Evolutionary conservation across 1,140 invertebrate genomes (phyloP).

Genomic region (Antheraea pernyi): DNA sequence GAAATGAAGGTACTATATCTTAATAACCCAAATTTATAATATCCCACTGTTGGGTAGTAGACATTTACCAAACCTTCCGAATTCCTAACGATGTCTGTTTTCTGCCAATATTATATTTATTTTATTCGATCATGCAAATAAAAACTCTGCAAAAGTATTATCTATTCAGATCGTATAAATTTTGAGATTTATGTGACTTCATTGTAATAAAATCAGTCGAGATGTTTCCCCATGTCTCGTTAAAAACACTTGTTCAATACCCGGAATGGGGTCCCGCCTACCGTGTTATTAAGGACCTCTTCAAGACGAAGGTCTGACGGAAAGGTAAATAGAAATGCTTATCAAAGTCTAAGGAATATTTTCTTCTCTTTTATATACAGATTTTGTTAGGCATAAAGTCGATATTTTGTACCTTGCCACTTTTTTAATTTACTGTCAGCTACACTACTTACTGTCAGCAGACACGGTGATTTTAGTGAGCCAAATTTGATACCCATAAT

Average conservation of each 20-base stretch:
- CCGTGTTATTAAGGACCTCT: neutral
- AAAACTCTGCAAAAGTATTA: too few relatives aligned
- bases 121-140: too few relatives aligned
- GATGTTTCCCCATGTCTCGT: neutral
- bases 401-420: neutral
- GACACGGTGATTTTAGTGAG: too few relatives aligned
- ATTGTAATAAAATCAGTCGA: neutral
- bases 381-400: neutral
- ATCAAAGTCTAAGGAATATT: neutral
- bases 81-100: too few relatives aligned
- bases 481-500: too few relatives aligned
- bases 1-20: too few relatives aligned
- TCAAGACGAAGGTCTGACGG: slow-evolving; percentile 7
- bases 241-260: slow-evolving; percentile 1
- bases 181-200: neutral
- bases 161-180: neutral
- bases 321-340: neutral
- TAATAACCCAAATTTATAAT: too few relatives aligned
- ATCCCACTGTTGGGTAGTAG: too few relatives aligned
- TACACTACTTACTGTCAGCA: too few relatives aligned
- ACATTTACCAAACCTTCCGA: too few relatives aligned
- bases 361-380: neutral
- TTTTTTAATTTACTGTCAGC: neutral
- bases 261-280: neutral
- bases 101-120: too few relatives aligned